Evolutionary conservation across 2,797 vertebrate species (phyloP).

Genomic region (Aeoliscus strigatus): DNA sequence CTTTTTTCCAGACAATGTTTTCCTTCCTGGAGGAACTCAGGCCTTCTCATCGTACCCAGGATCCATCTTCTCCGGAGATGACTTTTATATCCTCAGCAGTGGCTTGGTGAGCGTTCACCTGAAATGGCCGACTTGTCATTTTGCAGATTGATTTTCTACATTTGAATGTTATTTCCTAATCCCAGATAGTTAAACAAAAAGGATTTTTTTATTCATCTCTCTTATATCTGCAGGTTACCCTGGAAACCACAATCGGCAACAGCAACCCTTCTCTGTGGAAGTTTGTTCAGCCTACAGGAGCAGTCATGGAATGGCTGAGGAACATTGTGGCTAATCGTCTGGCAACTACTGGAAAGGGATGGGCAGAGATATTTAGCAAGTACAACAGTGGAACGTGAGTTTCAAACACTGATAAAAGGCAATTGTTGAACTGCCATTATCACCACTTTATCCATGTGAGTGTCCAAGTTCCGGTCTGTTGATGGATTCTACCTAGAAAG

Average conservation of each 20-base stretch:
- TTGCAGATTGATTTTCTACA: no score
- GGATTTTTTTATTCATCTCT: conserved; percentile 1
- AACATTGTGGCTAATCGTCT: conserved; percentile 90
- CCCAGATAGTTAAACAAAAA: no score
- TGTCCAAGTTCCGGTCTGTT: no score
- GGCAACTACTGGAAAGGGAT: conserved; percentile 74
- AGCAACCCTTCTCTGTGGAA: conserved; percentile 84
- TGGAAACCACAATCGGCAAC: conserved; percentile 95
- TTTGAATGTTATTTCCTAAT: no score
- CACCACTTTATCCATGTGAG: no score
- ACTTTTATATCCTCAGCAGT: conserved; percentile 92
- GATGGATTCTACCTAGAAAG: no score
- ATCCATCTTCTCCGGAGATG: conserved; percentile 89
- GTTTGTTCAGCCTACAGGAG: conserved; percentile 75
- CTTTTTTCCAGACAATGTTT: conserved; percentile 36
- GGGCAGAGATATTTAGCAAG: conserved; percentile 77
- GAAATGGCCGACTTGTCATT: no score
- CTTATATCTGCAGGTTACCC: conserved; percentile 73
- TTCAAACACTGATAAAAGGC: conserved; percentile 1
- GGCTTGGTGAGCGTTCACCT: conserved; percentile 93
- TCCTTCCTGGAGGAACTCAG: conserved; percentile 77
- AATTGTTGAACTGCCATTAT: no score
- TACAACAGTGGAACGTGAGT: conserved; percentile 96
- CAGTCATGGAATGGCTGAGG: conserved; percentile 89
- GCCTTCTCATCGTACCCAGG: conserved; percentile 94